Base-by-base conservation (phyloP, 2,113 vertebrate species). In the Equus quagga region DNA sequence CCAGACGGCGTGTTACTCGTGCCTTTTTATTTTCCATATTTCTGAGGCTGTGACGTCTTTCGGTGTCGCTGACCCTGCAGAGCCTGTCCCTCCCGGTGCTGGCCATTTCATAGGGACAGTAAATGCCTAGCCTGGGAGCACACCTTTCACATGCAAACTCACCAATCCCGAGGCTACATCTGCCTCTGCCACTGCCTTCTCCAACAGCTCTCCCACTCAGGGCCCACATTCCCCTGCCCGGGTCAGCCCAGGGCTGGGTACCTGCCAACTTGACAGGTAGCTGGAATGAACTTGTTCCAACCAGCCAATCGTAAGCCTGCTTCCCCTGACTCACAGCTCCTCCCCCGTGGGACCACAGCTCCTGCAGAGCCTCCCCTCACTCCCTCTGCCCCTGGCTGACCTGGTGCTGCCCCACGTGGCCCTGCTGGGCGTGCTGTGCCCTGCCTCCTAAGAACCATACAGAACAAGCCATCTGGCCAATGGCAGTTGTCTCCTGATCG, bases 1-100 rank as follows among this genome's bases (percentile, higher is more conserved):
- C 85, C 3, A 31, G 0, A 0, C 1, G 0, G n/a, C 11, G 69
- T n/a, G 23, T 44, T 23, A 21, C 2, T 44, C 17, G 0, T 1
- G 56, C 56, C 2, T 64, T 26, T 11, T 36, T 8, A 2, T 72
- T 84, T 31, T 58, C 93, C 36, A 78, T 31, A 14, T 33, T 58
- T 64, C 69, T 28, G 56, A 12, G 15, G 64, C 64, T 36, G 8
- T 79, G 62, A 49, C 70, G 14, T 31, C 31, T 44, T 15, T 26
- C 23, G 24, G 36, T 18, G 7, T 11, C 19, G 44, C 41, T 54
- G 69, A 33, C 58, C 56, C 18, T 41, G 24, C 11, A 24, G 33
- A 60, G 58, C 14, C 58, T 2, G 78, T 12, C 73, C 56, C 26
- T 60, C 65, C 64, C 41, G 9, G 33, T 36, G 5, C 62, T 28